These are phyloP conservation scores for Ammodytes dubius DNA, from an alignment of 2,113 vertebrate species.

Conservation along the genomic window DNA sequence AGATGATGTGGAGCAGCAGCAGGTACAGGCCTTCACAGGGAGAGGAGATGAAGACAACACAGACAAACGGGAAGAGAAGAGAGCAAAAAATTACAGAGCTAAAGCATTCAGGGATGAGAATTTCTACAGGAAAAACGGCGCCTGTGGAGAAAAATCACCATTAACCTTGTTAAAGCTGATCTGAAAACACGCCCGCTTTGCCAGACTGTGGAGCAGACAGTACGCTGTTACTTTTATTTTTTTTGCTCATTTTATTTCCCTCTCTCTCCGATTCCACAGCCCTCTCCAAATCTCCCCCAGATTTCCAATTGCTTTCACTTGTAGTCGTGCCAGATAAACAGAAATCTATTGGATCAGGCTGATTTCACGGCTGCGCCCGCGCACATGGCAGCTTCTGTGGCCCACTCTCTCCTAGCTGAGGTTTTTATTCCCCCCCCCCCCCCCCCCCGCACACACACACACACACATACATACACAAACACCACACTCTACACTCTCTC, in stretches of 20 bases:
- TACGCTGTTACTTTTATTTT: slow-evolving; percentile 68
- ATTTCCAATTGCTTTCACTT: slow-evolving; percentile 84
- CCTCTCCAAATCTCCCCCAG: slow-evolving; percentile 85
- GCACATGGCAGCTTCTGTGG: slow-evolving; percentile 81
- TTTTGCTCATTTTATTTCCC: slow-evolving; percentile 66
- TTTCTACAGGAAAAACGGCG: slow-evolving; percentile 67
- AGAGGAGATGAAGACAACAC: slow-evolving; percentile 38
- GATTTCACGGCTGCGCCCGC: slow-evolving; percentile 84
- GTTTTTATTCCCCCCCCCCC: background rate
- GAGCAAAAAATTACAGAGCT: slow-evolving; percentile 40
- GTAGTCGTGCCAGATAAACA: slow-evolving; percentile 85
- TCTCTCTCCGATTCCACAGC: slow-evolving; percentile 77
- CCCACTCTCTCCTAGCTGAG: slow-evolving; percentile 72
- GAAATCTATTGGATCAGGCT: slow-evolving; percentile 86
- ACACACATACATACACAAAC: too few relatives aligned
- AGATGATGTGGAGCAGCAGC: slow-evolving; percentile 49
- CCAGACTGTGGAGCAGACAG: slow-evolving; percentile 82
- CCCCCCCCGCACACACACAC: too few relatives aligned
- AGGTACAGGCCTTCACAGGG: slow-evolving; percentile 38
- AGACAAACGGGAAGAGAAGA: slow-evolving; percentile 28
- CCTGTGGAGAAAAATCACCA: slow-evolving; percentile 75
- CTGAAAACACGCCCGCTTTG: slow-evolving; percentile 74
- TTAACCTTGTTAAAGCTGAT: slow-evolving; percentile 81
- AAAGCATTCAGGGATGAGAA: slow-evolving; percentile 25
- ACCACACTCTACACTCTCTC: slow-evolving; percentile 7